These are phyloP conservation scores for Aleiodes leptofemur DNA, from an alignment of 2,888 invertebrate species.

Conservation along the genomic window DNA sequence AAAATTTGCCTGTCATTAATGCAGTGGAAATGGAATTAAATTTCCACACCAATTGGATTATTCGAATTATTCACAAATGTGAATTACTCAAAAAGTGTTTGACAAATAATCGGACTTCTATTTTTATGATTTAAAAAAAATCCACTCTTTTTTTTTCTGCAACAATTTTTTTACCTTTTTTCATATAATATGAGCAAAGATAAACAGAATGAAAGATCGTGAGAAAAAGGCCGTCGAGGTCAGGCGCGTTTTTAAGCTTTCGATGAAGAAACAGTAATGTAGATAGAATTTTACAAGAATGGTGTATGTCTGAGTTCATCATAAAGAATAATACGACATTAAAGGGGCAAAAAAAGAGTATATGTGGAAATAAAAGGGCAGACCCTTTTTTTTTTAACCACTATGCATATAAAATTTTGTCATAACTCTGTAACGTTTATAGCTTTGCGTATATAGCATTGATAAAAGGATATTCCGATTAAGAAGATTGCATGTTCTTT, in stretches of 20 bases:
- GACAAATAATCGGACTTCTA: not conserved
- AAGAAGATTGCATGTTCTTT: too few species aligned
- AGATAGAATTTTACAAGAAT: slow-evolving; percentile 22
- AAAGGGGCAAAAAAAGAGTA: too few species aligned
- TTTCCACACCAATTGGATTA: slow-evolving; percentile 10
- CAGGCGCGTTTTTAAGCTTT: slow-evolving; percentile 44
- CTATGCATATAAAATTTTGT: not conserved
- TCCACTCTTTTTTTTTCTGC: not conserved
- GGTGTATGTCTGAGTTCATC: slow-evolving; percentile 5
- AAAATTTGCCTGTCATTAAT: slow-evolving; percentile 2
- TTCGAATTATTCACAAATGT: slow-evolving; percentile 4
- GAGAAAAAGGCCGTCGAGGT: slow-evolving; percentile 23
- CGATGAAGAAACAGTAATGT: slow-evolving; percentile 21
- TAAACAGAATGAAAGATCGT: not conserved
- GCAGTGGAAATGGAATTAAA: slow-evolving; percentile 7
- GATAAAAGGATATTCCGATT: too few species aligned
- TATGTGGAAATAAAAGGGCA: slow-evolving; percentile 2
- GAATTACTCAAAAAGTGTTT: not conserved
- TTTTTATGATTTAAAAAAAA: not conserved
- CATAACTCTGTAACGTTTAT: too few species aligned
- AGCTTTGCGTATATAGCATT: not conserved
- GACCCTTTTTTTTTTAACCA: not conserved
- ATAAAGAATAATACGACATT: slow-evolving; percentile 1
- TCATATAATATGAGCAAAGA: not conserved
- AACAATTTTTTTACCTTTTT: not conserved